Base-by-base conservation (phyloP, 1,140 invertebrate genomes). In the Ectropis grisescens region DNA sequence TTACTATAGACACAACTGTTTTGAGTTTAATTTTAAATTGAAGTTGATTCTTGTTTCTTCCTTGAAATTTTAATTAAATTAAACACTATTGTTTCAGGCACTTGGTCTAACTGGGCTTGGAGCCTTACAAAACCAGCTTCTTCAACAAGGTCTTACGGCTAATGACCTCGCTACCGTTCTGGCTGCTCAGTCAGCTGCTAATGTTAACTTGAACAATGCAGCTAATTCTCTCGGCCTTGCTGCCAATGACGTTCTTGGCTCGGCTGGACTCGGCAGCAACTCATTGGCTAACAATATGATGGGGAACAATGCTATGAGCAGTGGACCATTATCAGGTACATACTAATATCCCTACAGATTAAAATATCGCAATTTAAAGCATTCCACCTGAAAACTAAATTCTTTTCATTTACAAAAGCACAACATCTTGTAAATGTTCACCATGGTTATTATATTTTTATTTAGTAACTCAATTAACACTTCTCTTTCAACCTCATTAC, bases 121-220 rank as follows among this genome's bases (percentile, higher is more conserved):
- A 12, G 82, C 84, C 1, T 67, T 86, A 10, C 85, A 85, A 32
- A 84, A 83, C 41, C 82, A 83, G 41, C 61, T 85, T 11, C 47
- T 85, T 3, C 84, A 85, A 43, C 80, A 84, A 53, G 76, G 74
- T 11, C 50, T 81, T 2, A 81, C 76, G 1, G 74, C 74, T 7
- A 70, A 58, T 47, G 74, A 81, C 29, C 37, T 81, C 11, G 72
- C 74, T 5, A 72, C 66, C 13, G 65, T 78, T 2, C 50, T 81
- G 1, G 55, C 59, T 2, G 60, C 71, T 6, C 58, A 78, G 32
- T 61, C 62, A 6, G 55, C 59, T 23, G 57, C 46, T 8, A 60
- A 50, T 41, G 62, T 58, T 1, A 66, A 61, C 24, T 33, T 48
- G 3, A 62, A 59, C 13, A 58, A 41, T 29, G 16, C 8, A 3